phyloP scores from a whole-genome alignment of 2,888 invertebrate species.

The Archips xylosteana region DNA sequence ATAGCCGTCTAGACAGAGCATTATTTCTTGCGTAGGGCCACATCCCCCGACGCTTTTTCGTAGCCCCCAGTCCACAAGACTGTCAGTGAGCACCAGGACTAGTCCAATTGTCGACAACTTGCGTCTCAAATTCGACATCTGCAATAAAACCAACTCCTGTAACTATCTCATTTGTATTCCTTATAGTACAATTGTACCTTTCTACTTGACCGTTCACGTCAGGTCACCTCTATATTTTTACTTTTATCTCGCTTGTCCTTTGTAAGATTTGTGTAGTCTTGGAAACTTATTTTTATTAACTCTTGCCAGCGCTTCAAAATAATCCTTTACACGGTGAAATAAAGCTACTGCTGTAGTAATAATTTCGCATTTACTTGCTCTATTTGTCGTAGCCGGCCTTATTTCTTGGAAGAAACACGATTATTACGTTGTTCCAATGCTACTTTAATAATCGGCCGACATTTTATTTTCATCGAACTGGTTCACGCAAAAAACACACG shows the following conservation, averaged over 20 bases:
- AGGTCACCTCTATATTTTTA: not conserved
- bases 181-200: not conserved
- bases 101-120: too few relatives aligned
- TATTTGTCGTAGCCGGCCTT: not conserved
- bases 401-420: not conserved
- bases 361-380: too few relatives aligned
- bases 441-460: not conserved
- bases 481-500: slow-evolving; percentile 1
- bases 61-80: too few relatives aligned
- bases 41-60: not conserved
- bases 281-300: too few relatives aligned
- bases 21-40: too few relatives aligned
- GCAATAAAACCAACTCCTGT: too few relatives aligned
- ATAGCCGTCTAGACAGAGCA: not conserved
- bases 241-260: not conserved
- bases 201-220: not conserved
- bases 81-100: too few relatives aligned
- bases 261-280: too few relatives aligned
- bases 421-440: not conserved
- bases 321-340: too few relatives aligned
- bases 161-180: not conserved
- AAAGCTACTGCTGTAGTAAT: too few relatives aligned
- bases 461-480: not conserved
- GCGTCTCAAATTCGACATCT: too few relatives aligned
- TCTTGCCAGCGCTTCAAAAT: too few relatives aligned